Conservation (phyloP, 2,113 vertebrate species). For the Hippolais icterina region DNA sequence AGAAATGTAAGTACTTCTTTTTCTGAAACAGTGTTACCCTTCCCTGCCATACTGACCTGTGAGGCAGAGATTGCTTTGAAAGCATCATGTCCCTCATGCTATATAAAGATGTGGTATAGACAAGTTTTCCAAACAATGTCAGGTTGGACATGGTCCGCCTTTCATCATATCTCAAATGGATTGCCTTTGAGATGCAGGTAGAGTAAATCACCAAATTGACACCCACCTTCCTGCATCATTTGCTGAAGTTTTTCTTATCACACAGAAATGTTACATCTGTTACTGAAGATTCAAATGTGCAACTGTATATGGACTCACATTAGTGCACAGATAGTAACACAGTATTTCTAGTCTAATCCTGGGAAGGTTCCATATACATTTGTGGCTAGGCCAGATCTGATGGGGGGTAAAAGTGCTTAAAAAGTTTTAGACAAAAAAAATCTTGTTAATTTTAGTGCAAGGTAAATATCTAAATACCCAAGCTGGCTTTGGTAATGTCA, state of each 20-base stretch:
- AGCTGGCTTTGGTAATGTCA: neutral
- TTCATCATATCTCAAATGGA: conserved; percentile 10
- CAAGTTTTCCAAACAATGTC: conserved; percentile 27
- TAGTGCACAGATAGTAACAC: accelerated
- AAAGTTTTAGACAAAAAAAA: neutral
- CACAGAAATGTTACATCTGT: neutral
- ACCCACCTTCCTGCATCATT: neutral
- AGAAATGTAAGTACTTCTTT: neutral
- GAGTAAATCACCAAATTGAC: neutral
- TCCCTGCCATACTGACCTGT: neutral
- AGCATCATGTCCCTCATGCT: neutral
- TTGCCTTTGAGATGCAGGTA: conserved; percentile 20
- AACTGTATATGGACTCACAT: accelerated
- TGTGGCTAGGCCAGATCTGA: neutral
- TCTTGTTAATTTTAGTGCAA: neutral
- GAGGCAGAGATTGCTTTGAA: neutral
- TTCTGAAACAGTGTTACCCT: neutral
- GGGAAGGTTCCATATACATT: neutral
- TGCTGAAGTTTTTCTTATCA: neutral
- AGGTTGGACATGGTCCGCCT: neutral
- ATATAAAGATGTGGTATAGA: neutral
- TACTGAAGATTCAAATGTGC: neutral
- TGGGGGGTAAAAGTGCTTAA: neutral
- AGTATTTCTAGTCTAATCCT: neutral
- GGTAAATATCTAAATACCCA: neutral